These are phyloP conservation scores for Gasterosteus nipponicus DNA, from an alignment of 2,113 vertebrate genomes.

Conservation along the genomic window DNA sequence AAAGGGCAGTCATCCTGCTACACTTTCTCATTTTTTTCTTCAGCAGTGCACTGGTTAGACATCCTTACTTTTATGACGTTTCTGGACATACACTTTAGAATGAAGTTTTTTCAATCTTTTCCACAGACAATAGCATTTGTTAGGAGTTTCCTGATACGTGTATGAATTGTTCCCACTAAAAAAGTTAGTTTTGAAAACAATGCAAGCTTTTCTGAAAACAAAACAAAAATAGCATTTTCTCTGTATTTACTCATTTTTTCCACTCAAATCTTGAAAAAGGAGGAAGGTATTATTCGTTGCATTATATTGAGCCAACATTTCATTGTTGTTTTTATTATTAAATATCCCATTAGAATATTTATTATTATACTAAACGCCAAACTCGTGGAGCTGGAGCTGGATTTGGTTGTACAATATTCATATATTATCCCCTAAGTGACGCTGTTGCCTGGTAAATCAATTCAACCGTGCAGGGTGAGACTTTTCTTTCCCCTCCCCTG, in stretches of 20 bases:
- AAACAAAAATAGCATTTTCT: background rate
- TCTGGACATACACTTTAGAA: background rate
- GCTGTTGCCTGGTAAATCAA: constrained; percentile 65
- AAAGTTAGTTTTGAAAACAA: background rate
- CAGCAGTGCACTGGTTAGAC: background rate
- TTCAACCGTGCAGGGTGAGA: background rate
- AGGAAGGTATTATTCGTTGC: accelerated
- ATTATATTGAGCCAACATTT: background rate
- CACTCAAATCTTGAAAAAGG: too few relatives aligned
- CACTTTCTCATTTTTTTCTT: too few relatives aligned
- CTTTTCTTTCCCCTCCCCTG: constrained; percentile 27
- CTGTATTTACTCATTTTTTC: accelerated
- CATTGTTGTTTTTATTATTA: background rate
- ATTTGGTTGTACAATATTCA: background rate
- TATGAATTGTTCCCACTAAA: background rate
- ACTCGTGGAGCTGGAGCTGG: background rate
- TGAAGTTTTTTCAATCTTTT: background rate
- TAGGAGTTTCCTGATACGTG: background rate
- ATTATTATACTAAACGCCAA: background rate
- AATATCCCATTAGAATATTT: too few relatives aligned
- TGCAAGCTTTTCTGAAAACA: background rate
- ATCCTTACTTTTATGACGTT: background rate
- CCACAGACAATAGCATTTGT: background rate
- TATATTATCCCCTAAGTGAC: constrained; percentile 61
- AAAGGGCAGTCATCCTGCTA: too few relatives aligned